Conservation (phyloP, 2,888 invertebrate species). For the Cylloceria caligata region DNA sequence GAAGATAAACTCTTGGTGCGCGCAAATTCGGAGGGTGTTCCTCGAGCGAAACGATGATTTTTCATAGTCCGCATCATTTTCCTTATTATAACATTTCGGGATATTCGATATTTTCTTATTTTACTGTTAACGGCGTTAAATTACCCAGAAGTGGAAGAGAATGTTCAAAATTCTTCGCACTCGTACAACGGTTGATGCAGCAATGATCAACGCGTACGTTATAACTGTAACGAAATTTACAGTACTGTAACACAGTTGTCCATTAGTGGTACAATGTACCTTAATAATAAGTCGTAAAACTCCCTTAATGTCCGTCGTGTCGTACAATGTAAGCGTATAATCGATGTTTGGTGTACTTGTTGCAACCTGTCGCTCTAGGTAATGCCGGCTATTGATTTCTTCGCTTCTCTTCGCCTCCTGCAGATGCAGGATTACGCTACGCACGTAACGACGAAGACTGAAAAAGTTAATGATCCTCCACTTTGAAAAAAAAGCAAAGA, state of each 20-base stretch:
- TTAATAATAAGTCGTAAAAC: background rate
- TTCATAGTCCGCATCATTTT: background rate
- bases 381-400: constrained; percentile 35
- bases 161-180: too few relatives aligned
- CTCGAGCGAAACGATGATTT: background rate
- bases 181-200: too few relatives aligned
- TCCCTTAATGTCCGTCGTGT: background rate
- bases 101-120: too few relatives aligned
- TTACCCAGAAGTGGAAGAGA: too few relatives aligned
- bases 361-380: background rate
- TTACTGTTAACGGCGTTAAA: too few relatives aligned
- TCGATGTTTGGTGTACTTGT: background rate
- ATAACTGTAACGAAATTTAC: background rate
- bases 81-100: background rate
- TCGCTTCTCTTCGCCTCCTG: background rate
- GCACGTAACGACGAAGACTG: constrained; percentile 22
- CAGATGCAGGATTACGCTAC: constrained; percentile 26
- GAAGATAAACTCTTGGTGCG: constrained; percentile 15
- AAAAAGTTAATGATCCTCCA: constrained; percentile 31
- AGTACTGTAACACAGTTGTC: background rate
- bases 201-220: too few relatives aligned
- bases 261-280: background rate
- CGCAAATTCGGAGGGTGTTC: too few relatives aligned
- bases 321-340: background rate
- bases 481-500: constrained; percentile 28